A percentile compares a stretch with the other conserved stretches of the same genome.
Conservation (phyloP, 2,797 vertebrate species). For the Sebastes paucispinis region DNA sequence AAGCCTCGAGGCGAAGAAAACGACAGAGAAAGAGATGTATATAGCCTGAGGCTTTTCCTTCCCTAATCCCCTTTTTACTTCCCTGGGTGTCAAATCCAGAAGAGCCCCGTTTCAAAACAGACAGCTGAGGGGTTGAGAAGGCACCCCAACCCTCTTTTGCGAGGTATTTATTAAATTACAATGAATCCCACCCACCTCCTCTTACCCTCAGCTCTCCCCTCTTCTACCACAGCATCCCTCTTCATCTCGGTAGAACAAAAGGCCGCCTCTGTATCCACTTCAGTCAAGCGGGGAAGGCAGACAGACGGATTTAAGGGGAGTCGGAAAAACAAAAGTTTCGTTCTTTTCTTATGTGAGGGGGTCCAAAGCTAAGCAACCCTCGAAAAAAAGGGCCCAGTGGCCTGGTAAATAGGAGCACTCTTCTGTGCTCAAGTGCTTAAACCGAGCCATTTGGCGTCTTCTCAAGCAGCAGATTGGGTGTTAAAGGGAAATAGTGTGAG, state of each 20-base stretch:
- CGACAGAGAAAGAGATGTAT: constrained; percentile 58
- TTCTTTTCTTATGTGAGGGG: constrained; percentile 60
- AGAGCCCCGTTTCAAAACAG: constrained; percentile 51
- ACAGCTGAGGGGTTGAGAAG: constrained; percentile 61
- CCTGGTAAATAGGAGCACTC: constrained; percentile 62
- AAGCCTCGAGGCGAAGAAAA: constrained; percentile 40
- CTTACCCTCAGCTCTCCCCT: constrained; percentile 36
- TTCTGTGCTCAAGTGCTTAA: constrained; percentile 61
- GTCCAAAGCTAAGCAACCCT: constrained; percentile 64
- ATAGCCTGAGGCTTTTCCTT: constrained; percentile 53
- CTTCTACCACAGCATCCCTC: constrained; percentile 59
- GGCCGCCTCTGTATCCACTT: constrained; percentile 66
- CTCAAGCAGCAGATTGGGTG: constrained; percentile 37
- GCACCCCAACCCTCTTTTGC: constrained; percentile 46
- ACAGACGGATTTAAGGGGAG: constrained; percentile 61
- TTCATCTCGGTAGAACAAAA: constrained; percentile 74
- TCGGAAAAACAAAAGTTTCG: constrained; percentile 62
- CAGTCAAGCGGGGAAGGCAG: constrained; percentile 62
- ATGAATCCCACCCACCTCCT: constrained; percentile 62
- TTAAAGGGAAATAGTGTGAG: constrained; percentile 35
- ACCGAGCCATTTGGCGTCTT: constrained; percentile 48
- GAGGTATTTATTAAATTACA: constrained; percentile 69
- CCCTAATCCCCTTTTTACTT: constrained; percentile 62
- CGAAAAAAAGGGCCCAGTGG: constrained; percentile 56
- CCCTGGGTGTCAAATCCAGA: constrained; percentile 63